Percentiles rank a stretch among this genome's conserved stretches.
Evolutionary conservation across 1,140 invertebrate species (phyloP).

Genomic region (Rhagoletis zephyria): DNA sequence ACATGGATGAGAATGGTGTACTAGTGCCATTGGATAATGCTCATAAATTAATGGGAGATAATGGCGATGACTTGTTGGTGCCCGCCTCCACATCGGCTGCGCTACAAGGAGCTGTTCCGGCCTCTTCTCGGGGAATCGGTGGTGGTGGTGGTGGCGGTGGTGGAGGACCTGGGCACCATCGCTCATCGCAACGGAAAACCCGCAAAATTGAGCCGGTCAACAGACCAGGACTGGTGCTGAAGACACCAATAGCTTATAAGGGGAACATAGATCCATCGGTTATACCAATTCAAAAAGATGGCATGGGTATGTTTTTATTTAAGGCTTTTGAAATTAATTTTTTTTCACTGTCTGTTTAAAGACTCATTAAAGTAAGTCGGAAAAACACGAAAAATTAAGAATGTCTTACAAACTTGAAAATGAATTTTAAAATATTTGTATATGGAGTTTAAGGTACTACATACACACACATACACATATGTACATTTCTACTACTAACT

Average conservation of each 20-base stretch:
- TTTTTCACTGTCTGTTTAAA: no score
- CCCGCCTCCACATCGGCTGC: conserved; percentile 39
- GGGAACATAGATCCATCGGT: conserved; percentile 84
- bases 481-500: no score
- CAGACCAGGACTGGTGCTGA: conserved; percentile 82
- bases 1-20: conserved; percentile 62
- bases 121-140: conserved; percentile 56
- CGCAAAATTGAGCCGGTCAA: conserved; percentile 83
- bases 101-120: conserved; percentile 23
- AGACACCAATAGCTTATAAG: conserved; percentile 86
- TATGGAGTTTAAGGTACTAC: no score
- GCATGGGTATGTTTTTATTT: conserved; percentile 80
- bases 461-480: no score
- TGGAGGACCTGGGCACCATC: conserved; percentile 59
- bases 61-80: conserved; percentile 58
- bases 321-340: conserved; percentile 26
- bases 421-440: no score
- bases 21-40: conserved; percentile 66
- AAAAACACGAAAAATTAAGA: no score
- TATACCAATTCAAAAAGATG: conserved; percentile 86
- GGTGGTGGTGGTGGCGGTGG: conserved; percentile 54
- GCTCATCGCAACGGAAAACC: conserved; percentile 69
- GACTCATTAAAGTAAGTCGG: no score
- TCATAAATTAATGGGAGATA: conserved; percentile 66
- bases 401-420: no score